Evolutionary conservation across 1,140 invertebrate genomes (phyloP).

Genomic region (Tetragnatha versicolor): DNA sequence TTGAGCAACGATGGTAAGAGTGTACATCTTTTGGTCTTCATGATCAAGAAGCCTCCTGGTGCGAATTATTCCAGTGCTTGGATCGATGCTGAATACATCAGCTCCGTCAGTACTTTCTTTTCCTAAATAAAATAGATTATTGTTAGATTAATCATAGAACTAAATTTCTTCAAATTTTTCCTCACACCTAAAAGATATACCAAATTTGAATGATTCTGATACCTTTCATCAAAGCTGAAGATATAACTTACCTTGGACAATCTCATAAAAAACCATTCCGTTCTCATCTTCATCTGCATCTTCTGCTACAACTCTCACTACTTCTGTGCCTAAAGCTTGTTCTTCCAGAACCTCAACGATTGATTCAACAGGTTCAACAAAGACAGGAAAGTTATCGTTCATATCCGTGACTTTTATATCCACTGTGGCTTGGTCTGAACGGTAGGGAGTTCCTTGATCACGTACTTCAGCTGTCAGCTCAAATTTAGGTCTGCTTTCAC

Average conservation of each 20-base stretch:
- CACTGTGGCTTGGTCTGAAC: conserved; percentile 72
- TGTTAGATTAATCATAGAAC: neutral
- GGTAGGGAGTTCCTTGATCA: conserved; percentile 82
- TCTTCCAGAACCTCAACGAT: conserved; percentile 89
- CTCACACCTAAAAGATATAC: neutral
- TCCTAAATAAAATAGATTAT: conserved; percentile 61
- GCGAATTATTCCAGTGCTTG: conserved; percentile 83
- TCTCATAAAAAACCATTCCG: conserved; percentile 80
- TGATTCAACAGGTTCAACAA: conserved; percentile 85
- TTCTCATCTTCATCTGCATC: conserved; percentile 84
- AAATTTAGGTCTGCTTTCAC: conserved; percentile 79
- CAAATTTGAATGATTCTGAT: neutral
- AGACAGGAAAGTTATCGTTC: conserved; percentile 89
- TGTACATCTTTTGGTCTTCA: conserved; percentile 86
- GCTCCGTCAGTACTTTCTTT: conserved; percentile 79
- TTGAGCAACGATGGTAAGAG: conserved; percentile 82
- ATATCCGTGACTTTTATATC: conserved; percentile 79
- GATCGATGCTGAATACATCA: conserved; percentile 85
- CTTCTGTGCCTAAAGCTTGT: conserved; percentile 77
- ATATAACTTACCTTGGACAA: conserved; percentile 58
- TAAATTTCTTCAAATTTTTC: neutral
- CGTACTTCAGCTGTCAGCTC: conserved; percentile 83
- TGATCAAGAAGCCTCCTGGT: conserved; percentile 88
- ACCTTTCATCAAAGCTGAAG: neutral
- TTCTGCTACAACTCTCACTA: conserved; percentile 77